Evolutionary conservation across 1,140 invertebrate genomes (phyloP), one percentile per base, ranked within the genome.

Genomic region (Campodea augens): DNA sequence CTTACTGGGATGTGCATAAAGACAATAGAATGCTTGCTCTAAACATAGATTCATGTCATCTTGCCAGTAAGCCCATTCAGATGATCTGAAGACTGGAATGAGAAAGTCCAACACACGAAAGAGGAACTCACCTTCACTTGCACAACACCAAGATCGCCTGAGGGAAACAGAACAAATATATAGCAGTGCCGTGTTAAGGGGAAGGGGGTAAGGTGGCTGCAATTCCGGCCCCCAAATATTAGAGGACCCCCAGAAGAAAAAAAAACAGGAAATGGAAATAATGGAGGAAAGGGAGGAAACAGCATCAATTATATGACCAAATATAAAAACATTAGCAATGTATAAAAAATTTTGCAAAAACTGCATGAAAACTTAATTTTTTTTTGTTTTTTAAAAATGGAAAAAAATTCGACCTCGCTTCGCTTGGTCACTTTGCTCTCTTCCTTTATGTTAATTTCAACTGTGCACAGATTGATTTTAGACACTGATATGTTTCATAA

Each of bases 1-100:
- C 59, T 78, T 87, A 48, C 73, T 73, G 1, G 85, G 82, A 66
- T 90, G 82, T 19, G 78, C 76, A 60, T 84, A 93, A 2, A 95
- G 63, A 60, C 89, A 95, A 58, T 75, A 89, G 40, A 91, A 77
- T 52, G 82, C 78, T 60, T 95, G 88, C 54, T 92, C 87, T 46
- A 91, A 64, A 44, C 80, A 74, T 45, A 79, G 75, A 37, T 71
- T 69, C 3, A 88, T 62, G 5, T 47, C 47, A 41, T 67, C 57
- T 63, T 52, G 52, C 40, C 49, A 52, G 29, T 43, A 54, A 60
- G 55, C 62, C 41, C 66, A 66, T n/a, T 68, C 62, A 25, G 68
- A 75, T 22, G 71, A 71, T 51, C 71, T 65, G 19, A 81, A 58
- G 47, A 75, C 68, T 4, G 76, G 71, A 13, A 81, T 68, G 1